Base-by-base conservation (phyloP, 2,113 vertebrate species). In the Callocephalon fimbriatum region DNA sequence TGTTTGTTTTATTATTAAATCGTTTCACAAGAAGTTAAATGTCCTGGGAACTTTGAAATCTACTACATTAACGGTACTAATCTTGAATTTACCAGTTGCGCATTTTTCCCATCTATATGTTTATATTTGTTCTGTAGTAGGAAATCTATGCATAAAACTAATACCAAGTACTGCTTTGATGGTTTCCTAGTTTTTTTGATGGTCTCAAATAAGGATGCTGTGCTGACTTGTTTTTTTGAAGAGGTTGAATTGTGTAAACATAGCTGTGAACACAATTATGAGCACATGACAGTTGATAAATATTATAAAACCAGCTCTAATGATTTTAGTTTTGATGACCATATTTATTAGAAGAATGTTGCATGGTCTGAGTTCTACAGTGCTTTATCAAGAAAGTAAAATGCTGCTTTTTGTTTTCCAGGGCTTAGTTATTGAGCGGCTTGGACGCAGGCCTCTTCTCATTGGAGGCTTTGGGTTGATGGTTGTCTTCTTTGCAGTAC, bases 391-490 rank as follows among this genome's bases (percentile, higher is more conserved):
- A 26, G 35, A 44, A 66, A 79, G 23, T 59, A 14, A 81, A 56
- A 47, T 75, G 44, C 4, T 35, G 14, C 18, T 1, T 37, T 11
- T 50, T 95, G 53, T 51, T 72, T 81, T 48, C 35, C 93, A 99
- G 99, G 98, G 99, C 27, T 96, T 99, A 75, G 99, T 99, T 54
- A 99, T 99, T 10, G 99, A 99, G 73, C 97, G 97, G 4, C 97
- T 99, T 0, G 99, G 99, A 15, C 98, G 99, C 56, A 98, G 98
- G 37, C 98, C 98, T 14, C 98, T 99, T 15, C 98, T 99, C 84
- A 99, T 99, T 2, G 99, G 99, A 6, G 99, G 99, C 21, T 99
- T 99, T 68, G 97, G 98, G 25, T 91, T 99, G 65, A 99, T 99
- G 99, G 53, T 98, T 0, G 12, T 98, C 81, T 99, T 98, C 97